Evolutionary conservation across 2,113 vertebrate genomes (phyloP).

Genomic region (Nothocercus julius): DNA sequence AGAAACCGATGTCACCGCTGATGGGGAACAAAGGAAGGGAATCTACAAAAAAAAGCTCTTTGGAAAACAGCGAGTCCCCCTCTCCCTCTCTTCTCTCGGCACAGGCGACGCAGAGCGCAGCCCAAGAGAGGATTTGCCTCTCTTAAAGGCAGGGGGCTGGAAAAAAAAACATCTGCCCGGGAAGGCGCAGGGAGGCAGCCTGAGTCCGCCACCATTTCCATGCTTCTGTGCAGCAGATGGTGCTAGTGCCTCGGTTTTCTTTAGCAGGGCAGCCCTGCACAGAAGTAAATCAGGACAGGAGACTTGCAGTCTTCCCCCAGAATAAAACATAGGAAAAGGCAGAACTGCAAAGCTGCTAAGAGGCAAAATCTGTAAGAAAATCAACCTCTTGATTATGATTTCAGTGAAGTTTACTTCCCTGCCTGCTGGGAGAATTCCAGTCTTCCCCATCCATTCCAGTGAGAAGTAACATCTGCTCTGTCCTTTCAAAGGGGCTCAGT

Average conservation of each 20-base stretch:
- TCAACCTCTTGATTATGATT: neutral
- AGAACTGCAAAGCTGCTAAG: neutral
- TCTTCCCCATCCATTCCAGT: neutral
- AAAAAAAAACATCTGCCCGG: neutral
- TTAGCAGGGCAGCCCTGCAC: neutral
- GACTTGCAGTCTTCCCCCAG: neutral
- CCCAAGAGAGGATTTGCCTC: neutral
- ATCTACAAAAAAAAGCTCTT: neutral
- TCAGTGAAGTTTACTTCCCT: neutral
- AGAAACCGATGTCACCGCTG: constrained; percentile 10
- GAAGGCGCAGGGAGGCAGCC: too few relatives aligned
- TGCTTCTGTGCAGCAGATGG: rapidly evolving
- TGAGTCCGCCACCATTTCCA: neutral
- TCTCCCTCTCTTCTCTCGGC: neutral
- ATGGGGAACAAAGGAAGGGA: constrained; percentile 41
- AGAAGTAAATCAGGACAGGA: neutral
- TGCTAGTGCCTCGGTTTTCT: neutral
- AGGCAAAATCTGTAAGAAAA: neutral
- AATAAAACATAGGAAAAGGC: neutral
- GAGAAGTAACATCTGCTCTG: neutral
- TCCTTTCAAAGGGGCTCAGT: neutral
- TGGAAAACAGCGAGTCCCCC: neutral
- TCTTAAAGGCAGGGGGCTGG: neutral
- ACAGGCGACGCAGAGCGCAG: rapidly evolving
- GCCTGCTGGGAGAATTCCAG: neutral